Evolutionary conservation across 1,140 invertebrate genomes (phyloP).

Genomic region (Bicyclus anynana): DNA sequence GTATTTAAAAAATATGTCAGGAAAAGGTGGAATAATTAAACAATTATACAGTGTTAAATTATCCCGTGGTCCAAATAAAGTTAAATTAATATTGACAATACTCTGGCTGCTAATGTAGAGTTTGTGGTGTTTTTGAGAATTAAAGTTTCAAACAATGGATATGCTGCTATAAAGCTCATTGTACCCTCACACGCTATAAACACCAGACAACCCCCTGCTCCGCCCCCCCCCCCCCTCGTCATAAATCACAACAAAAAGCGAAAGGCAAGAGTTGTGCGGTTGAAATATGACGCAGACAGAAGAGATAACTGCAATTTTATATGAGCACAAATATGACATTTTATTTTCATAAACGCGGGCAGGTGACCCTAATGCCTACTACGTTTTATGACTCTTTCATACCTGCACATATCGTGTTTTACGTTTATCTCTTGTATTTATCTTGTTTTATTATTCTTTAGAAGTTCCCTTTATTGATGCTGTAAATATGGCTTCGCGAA

Average conservation of each 20-base stretch:
- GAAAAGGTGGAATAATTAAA: too few species aligned
- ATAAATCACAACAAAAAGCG: neutral
- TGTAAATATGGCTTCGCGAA: slow-evolving; percentile 2
- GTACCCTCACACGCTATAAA: too few species aligned
- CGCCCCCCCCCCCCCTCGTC: too few species aligned
- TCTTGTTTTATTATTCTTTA: slow-evolving; percentile 13
- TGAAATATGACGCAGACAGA: neutral
- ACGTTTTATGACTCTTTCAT: slow-evolving; percentile 20
- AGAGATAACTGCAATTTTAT: neutral
- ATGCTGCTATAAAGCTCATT: too few species aligned
- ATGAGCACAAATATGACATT: slow-evolving; percentile 8
- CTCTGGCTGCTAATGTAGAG: too few species aligned
- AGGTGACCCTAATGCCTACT: slow-evolving; percentile 18
- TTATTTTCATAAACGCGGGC: slow-evolving; percentile 15
- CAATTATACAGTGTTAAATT: too few species aligned
- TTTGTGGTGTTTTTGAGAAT: too few species aligned
- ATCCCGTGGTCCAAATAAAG: too few species aligned
- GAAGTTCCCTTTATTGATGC: slow-evolving; percentile 10
- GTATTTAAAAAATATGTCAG: too few species aligned
- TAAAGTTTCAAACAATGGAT: too few species aligned
- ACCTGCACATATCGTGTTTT: slow-evolving; percentile 12
- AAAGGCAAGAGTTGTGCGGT: neutral
- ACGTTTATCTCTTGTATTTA: slow-evolving; percentile 12
- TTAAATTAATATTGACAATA: too few species aligned
- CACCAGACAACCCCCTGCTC: too few species aligned